Percentiles rank a stretch among this genome's conserved stretches.
Conservation (phyloP, 2,113 vertebrate genomes). For the Indri indri region DNA sequence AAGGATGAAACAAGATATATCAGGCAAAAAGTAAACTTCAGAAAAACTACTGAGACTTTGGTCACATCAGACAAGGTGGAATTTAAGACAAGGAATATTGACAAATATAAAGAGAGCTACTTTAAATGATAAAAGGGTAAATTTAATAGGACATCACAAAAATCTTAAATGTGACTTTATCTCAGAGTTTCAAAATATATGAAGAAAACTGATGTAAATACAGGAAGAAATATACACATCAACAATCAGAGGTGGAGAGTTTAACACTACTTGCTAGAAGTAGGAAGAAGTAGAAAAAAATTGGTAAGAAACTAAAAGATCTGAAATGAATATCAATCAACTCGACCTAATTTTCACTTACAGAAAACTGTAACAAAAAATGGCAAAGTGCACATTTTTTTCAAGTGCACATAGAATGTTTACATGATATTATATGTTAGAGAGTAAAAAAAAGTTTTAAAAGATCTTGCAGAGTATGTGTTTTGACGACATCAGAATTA, state of each 20-base stretch:
- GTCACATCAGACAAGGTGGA: neutral
- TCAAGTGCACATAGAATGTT: neutral
- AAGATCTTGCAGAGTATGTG: neutral
- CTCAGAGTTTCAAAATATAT: neutral
- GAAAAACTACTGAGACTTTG: neutral
- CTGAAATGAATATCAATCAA: neutral
- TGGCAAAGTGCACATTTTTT: neutral
- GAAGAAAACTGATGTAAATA: neutral
- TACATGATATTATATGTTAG: neutral
- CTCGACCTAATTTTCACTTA: neutral
- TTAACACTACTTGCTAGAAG: neutral
- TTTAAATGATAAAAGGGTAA: neutral
- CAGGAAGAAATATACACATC: neutral
- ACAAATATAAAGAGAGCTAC: neutral
- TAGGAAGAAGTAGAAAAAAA: neutral
- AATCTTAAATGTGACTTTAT: neutral
- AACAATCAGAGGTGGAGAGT: neutral
- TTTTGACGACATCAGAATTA: neutral
- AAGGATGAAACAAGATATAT: neutral
- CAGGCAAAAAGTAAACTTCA: neutral
- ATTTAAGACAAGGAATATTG: neutral
- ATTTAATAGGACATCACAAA: neutral
- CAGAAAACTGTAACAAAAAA: neutral
- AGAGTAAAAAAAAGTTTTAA: neutral
- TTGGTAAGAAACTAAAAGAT: neutral